Evolutionary conservation across 2,888 invertebrate species (phyloP).

Genomic region (Nomada ruficornis): DNA sequence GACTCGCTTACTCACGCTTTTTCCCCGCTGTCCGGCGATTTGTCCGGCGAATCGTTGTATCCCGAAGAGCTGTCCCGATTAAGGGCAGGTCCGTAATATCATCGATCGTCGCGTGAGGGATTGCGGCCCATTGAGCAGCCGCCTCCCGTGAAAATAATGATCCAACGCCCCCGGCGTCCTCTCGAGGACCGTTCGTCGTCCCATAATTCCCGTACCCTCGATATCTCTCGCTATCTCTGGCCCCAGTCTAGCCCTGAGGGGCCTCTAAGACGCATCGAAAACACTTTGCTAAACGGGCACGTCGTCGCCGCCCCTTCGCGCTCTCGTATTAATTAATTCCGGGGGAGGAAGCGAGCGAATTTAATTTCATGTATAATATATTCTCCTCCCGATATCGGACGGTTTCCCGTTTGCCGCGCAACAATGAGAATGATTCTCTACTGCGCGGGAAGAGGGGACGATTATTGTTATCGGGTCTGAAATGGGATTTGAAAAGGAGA

Average conservation of each 20-base stretch:
- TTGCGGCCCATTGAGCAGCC: slow-evolving; percentile 75
- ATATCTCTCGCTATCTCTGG: slow-evolving; percentile 55
- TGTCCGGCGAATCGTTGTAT: slow-evolving; percentile 56
- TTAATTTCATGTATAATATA: not conserved
- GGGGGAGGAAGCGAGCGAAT: not conserved
- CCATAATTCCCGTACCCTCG: slow-evolving; percentile 67
- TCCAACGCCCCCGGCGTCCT: slow-evolving; percentile 68
- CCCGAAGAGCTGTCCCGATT: slow-evolving; percentile 64
- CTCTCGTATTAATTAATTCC: slow-evolving; percentile 55
- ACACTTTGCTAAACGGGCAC: slow-evolving; percentile 52
- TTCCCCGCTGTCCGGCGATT: slow-evolving; percentile 52
- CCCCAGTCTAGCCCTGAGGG: slow-evolving; percentile 40
- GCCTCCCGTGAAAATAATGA: slow-evolving; percentile 77
- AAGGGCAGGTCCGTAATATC: slow-evolving; percentile 73
- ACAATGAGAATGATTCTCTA: too few species aligned
- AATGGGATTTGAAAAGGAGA: too few species aligned
- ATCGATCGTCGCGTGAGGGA: slow-evolving; percentile 69
- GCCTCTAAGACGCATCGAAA: slow-evolving; percentile 59
- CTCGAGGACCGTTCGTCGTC: slow-evolving; percentile 60
- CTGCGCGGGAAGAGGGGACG: too few species aligned
- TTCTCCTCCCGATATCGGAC: not conserved
- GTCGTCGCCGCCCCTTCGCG: not conserved
- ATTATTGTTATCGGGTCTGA: too few species aligned
- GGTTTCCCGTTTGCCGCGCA: too few species aligned
- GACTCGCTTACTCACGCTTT: slow-evolving; percentile 27